These are phyloP conservation scores for Strigamia crassipes DNA, from an alignment of 2,888 invertebrate species.

Conservation along the genomic window DNA sequence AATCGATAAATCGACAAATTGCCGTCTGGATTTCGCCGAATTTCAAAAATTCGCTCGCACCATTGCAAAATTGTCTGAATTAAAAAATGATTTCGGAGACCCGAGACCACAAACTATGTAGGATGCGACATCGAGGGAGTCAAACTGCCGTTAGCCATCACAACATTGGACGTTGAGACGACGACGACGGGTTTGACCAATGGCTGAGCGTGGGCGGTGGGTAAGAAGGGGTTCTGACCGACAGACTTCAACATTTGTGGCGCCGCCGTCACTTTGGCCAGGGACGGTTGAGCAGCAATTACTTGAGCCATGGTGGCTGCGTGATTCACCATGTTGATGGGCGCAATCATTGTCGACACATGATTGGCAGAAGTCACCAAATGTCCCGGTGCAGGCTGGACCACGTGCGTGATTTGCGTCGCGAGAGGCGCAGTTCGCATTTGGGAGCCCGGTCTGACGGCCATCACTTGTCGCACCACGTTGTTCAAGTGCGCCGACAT, in stretches of 20 bases:
- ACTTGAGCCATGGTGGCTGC: slow-evolving; percentile 44
- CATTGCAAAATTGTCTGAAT: neutral
- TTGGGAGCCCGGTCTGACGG: slow-evolving; percentile 48
- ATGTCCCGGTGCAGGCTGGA: slow-evolving; percentile 46
- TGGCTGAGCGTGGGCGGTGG: slow-evolving; percentile 46
- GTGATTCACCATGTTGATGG: slow-evolving; percentile 45
- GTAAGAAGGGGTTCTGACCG: slow-evolving; percentile 44
- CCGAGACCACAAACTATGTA: neutral
- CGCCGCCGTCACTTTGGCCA: slow-evolving; percentile 45
- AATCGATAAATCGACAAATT: no score
- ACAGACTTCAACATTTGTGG: slow-evolving; percentile 46
- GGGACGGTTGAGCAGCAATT: slow-evolving; percentile 41
- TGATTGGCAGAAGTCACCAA: slow-evolving; percentile 46
- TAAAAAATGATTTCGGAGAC: neutral
- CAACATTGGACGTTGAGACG: slow-evolving; percentile 46
- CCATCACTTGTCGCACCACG: slow-evolving; percentile 47
- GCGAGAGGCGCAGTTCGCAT: slow-evolving; percentile 44
- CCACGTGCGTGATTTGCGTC: slow-evolving; percentile 48
- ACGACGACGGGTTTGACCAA: slow-evolving; percentile 49
- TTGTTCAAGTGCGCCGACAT: slow-evolving; percentile 37
- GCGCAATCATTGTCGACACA: slow-evolving; percentile 27
- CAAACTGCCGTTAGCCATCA: neutral
- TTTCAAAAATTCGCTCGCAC: neutral
- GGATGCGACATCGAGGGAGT: neutral
- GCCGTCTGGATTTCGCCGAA: neutral